Evolutionary conservation across 64 coral and sea anemone species (phyloP).

Genomic region (Pocillopora verrucosa): DNA sequence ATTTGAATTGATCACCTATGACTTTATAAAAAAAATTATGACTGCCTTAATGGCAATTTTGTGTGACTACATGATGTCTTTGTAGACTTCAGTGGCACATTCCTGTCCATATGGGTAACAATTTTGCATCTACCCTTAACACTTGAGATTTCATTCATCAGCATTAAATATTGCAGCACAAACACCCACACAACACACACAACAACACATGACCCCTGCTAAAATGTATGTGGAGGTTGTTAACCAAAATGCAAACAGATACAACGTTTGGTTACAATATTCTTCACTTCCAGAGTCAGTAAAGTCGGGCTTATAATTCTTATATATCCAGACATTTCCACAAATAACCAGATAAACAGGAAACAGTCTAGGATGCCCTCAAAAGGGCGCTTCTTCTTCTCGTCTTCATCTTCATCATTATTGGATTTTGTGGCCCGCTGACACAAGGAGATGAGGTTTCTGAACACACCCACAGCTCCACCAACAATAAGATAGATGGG

Average conservation of each 20-base stretch:
- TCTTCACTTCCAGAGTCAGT: rapidly evolving
- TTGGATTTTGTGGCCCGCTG: conserved; percentile 49
- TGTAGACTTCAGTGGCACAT: too few relatives aligned
- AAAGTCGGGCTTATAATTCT: conserved; percentile 50
- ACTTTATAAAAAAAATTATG: too few relatives aligned
- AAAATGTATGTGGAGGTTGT: conserved; percentile 85
- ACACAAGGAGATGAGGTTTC: conserved; percentile 82
- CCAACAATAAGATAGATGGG: conserved; percentile 98
- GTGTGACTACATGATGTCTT: too few relatives aligned
- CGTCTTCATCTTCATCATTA: conserved; percentile 28
- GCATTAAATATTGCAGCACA: conserved; percentile 60
- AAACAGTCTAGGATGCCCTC: conserved; percentile 82
- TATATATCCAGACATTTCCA: conserved; percentile 96
- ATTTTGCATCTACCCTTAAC: too few relatives aligned
- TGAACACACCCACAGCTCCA: conserved; percentile 79
- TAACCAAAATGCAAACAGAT: conserved; percentile 95
- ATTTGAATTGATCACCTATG: too few relatives aligned
- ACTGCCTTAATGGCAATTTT: too few relatives aligned
- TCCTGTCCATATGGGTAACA: too few relatives aligned
- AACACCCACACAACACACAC: conserved; percentile 81
- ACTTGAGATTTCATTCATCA: background rate
- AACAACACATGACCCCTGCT: conserved; percentile 64
- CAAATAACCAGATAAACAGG: conserved; percentile 87
- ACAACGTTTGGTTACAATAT: conserved; percentile 85
- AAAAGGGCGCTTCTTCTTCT: conserved; percentile 52